Evolutionary conservation across 2,113 vertebrate species (phyloP).

Genomic region (Alouatta palliata): DNA sequence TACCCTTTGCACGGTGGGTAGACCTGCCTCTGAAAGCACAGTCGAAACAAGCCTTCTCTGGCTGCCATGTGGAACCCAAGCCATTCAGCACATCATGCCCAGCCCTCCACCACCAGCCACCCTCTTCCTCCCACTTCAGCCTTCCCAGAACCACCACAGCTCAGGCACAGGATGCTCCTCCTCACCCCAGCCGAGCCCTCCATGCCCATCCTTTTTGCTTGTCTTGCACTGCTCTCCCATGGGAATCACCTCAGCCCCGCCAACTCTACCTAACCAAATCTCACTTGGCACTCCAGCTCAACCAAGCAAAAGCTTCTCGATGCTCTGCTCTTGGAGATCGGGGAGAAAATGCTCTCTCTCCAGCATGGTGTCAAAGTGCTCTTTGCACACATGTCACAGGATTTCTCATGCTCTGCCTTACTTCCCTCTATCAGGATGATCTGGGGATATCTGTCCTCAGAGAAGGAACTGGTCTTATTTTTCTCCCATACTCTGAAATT

Average conservation of each 20-base stretch:
- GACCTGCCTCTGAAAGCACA: not conserved
- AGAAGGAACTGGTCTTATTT: not conserved
- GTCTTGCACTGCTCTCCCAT: not conserved
- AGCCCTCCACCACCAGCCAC: not conserved
- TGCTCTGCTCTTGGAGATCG: fast-evolving
- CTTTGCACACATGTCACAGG: fast-evolving
- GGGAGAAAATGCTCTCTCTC: not conserved
- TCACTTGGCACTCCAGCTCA: not conserved
- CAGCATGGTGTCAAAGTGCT: fast-evolving
- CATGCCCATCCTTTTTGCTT: not conserved
- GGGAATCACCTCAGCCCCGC: too few species aligned
- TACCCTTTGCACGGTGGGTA: not conserved
- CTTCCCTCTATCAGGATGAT: not conserved
- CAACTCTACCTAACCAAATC: not conserved
- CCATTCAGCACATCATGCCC: fast-evolving
- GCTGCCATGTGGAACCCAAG: not conserved
- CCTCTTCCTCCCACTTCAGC: not conserved
- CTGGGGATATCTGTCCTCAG: not conserved
- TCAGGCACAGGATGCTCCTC: fast-evolving
- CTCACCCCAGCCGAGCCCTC: not conserved
- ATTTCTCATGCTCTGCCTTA: not conserved
- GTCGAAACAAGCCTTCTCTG: not conserved
- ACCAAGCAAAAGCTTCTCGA: fast-evolving
- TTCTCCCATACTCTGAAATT: not conserved
- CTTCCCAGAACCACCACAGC: not conserved